Percentiles rank a stretch among this genome's conserved stretches.
Evolutionary conservation across 2,888 invertebrate species (phyloP).

Genomic region (Cheilosia scutellata): DNA sequence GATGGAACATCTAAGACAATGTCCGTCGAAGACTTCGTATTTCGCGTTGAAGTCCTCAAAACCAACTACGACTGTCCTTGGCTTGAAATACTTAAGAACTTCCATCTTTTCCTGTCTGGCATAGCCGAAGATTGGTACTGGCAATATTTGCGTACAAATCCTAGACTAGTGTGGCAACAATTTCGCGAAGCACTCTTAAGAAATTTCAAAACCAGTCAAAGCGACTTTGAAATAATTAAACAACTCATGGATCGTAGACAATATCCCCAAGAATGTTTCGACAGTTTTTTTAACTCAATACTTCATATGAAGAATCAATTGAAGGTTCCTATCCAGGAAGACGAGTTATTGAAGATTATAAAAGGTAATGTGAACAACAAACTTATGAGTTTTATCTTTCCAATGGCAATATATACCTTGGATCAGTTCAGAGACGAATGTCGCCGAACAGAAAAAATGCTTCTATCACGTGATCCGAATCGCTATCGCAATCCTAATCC

Average conservation of each 20-base stretch:
- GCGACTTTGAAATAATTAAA: neutral
- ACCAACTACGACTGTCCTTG: neutral
- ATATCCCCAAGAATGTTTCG: neutral
- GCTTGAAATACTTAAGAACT: neutral
- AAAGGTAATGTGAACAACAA: neutral
- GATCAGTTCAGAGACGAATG: too few species aligned
- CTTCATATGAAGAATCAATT: neutral
- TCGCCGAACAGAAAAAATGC: neutral
- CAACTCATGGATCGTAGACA: neutral
- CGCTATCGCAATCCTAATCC: too few species aligned
- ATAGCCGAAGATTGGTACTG: neutral
- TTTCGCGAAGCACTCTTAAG: neutral
- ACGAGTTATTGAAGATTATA: neutral
- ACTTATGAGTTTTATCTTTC: neutral
- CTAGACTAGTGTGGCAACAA: neutral
- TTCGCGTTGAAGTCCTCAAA: neutral
- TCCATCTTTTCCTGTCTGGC: neutral
- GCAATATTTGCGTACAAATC: neutral
- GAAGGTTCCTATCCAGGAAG: neutral
- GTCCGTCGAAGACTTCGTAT: neutral
- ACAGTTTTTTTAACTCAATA: neutral
- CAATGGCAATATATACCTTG: too few species aligned
- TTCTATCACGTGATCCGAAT: neutral
- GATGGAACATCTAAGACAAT: neutral
- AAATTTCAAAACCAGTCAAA: neutral